Conservation (phyloP, 2,888 invertebrate species). For the Melinopterus prodromus region DNA sequence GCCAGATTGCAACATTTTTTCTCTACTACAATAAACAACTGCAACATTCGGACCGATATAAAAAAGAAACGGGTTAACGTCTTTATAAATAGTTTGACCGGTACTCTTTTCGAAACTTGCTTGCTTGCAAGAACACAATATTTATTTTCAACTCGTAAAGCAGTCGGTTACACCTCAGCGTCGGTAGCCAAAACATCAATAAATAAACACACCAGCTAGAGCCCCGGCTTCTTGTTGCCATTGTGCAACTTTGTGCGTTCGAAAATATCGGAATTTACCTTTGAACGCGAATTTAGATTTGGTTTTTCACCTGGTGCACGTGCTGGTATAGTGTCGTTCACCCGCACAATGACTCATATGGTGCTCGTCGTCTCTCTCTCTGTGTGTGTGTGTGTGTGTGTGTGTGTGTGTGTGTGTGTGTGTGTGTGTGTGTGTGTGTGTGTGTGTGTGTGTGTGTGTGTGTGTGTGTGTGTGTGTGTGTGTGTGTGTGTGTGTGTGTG, state of each 20-base stretch:
- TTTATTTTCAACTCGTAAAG: neutral
- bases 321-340: neutral
- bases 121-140: neutral
- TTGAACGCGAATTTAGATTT: neutral
- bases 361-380: neutral
- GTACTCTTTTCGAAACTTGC: constrained; percentile 4
- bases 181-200: constrained; percentile 33
- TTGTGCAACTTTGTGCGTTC: neutral
- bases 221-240: neutral
- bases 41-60: neutral
- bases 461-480: neutral
- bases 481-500: neutral
- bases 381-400: neutral
- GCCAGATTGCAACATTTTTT: neutral
- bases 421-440: neutral
- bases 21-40: neutral
- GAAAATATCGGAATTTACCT: neutral
- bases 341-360: neutral
- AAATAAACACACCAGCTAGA: constrained; percentile 27
- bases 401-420: neutral
- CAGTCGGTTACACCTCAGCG: neutral
- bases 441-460: neutral
- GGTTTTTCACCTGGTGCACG: neutral
- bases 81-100: constrained; percentile 4
- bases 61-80: neutral